These are phyloP conservation scores for Coenonympha glycerion DNA, from an alignment of 2,888 invertebrate genomes.

Conservation along the genomic window DNA sequence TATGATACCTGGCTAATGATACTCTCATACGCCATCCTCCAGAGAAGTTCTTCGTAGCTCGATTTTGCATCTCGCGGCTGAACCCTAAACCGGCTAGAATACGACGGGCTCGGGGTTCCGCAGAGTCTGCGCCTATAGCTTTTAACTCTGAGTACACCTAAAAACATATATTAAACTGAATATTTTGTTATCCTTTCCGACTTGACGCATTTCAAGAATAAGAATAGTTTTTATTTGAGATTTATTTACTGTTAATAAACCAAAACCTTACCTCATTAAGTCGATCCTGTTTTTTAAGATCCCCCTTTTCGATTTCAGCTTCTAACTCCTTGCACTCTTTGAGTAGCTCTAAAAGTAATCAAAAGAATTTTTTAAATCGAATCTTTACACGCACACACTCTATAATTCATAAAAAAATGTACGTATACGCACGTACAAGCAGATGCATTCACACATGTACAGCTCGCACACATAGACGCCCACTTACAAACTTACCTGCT, in stretches of 20 bases:
- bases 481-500: no score
- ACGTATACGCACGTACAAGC: no score
- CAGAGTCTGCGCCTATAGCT: constrained; percentile 98
- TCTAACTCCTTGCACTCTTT: constrained; percentile 90
- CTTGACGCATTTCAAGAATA: no score
- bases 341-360: constrained; percentile 74
- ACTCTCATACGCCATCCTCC: constrained; percentile 99
- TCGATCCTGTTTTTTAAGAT: constrained; percentile 83
- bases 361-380: not conserved
- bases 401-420: no score
- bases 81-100: constrained; percentile 99
- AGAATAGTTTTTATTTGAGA: no score
- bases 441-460: no score
- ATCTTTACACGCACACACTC: not conserved
- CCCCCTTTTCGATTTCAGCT: constrained; percentile 82
- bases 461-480: no score
- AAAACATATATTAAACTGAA: constrained; percentile 1
- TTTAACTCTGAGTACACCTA: constrained; percentile 94
- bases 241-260: no score
- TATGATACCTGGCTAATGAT: constrained; percentile 86
- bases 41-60: constrained; percentile 91
- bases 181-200: not conserved
- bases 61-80: constrained; percentile 89
- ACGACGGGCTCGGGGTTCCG: constrained; percentile 95
- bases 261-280: constrained; percentile 82